phyloP scores from a whole-genome alignment of 2,888 invertebrate genomes.

The Osedax fenrisi region DNA sequence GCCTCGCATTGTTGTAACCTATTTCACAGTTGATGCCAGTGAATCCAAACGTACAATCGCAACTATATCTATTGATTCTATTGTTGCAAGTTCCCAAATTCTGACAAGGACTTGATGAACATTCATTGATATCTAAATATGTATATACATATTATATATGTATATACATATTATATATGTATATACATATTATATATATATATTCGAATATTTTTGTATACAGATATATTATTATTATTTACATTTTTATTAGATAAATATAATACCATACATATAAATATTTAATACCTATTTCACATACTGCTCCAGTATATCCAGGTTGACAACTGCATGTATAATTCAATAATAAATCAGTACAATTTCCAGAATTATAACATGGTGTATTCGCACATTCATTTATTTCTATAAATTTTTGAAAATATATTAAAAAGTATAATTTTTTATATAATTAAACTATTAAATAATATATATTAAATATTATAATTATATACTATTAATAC shows the following conservation, averaged over 20 bases:
- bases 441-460: not conserved
- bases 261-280: not conserved
- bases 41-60: not conserved
- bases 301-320: not conserved
- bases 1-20: no score
- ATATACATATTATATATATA: not conserved
- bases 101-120: constrained; percentile 1
- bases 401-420: not conserved
- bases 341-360: not conserved
- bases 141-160: not conserved
- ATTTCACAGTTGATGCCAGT: constrained; percentile 4
- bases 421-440: not conserved
- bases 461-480: not conserved
- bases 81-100: constrained; percentile 8
- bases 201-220: not conserved
- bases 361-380: not conserved
- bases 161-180: not conserved
- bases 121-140: constrained; percentile 14
- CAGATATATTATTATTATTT: no score
- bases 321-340: not conserved
- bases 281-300: not conserved
- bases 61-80: not conserved
- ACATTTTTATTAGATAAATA: not conserved
- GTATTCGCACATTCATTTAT: not conserved
- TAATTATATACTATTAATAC: not conserved